phyloP scores from a whole-genome alignment of 2,888 invertebrate genomes.

The Tetragonisca angustula region DNA sequence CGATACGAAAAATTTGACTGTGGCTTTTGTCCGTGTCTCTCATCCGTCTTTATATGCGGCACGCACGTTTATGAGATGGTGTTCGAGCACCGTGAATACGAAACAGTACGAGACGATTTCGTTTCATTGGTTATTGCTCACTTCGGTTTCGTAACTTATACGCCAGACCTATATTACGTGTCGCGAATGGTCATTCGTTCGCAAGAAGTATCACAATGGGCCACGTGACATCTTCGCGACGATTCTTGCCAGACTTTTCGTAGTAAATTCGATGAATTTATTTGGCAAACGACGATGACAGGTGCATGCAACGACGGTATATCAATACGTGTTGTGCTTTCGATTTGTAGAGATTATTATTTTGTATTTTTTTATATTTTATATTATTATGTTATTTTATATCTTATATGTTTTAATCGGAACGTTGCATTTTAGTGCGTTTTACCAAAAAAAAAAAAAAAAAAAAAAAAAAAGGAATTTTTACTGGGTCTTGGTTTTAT shows the following conservation, averaged over 20 bases:
- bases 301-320: not conserved
- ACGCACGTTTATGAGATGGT: constrained; percentile 55
- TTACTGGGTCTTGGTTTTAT: too few species aligned
- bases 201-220: constrained; percentile 36
- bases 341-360: not conserved
- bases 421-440: not conserved
- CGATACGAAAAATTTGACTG: constrained; percentile 62
- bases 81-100: constrained; percentile 64
- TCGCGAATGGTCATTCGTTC: constrained; percentile 46
- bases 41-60: constrained; percentile 70
- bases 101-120: constrained; percentile 66
- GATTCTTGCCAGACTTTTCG: not conserved
- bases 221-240: not conserved
- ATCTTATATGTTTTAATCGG: too few species aligned
- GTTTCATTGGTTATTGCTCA: constrained; percentile 59
- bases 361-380: too few species aligned
- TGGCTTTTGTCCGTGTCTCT: constrained; percentile 49
- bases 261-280: not conserved
- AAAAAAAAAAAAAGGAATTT: too few species aligned
- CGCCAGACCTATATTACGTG: constrained; percentile 66
- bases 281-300: not conserved
- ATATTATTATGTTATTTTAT: too few species aligned
- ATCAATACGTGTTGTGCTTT: not conserved
- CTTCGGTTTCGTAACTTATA: constrained; percentile 59
- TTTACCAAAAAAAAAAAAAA: too few species aligned